phyloP scores from a whole-genome alignment of 1,140 invertebrate species.

The Drosophila quadrilineata region DNA sequence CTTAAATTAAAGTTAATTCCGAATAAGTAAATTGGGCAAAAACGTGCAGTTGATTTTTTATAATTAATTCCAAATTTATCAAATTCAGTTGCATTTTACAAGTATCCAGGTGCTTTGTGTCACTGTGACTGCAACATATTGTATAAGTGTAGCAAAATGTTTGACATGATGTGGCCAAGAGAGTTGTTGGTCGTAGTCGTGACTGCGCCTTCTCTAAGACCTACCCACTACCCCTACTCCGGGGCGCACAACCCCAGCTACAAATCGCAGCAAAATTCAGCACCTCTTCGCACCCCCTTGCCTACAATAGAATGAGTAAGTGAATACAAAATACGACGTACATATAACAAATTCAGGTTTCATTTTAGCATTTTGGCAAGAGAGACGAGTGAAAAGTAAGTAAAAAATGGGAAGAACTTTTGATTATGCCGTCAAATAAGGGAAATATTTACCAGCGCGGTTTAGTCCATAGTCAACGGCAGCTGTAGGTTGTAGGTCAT shows the following conservation, averaged over 20 bases:
- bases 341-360: constrained; percentile 54
- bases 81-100: neutral
- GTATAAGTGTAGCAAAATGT: constrained; percentile 72
- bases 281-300: neutral
- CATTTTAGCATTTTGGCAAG: constrained; percentile 64
- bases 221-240: neutral
- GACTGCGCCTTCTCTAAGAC: constrained; percentile 33
- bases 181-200: neutral
- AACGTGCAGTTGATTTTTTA: too few species aligned
- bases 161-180: constrained; percentile 58
- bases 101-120: neutral
- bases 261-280: neutral
- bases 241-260: neutral
- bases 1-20: too few species aligned
- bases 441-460: constrained; percentile 61
- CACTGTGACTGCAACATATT: constrained; percentile 65
- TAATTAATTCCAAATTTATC: neutral
- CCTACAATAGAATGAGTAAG: constrained; percentile 1
- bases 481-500: neutral
- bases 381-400: neutral
- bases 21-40: too few species aligned
- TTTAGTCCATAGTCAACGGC: constrained; percentile 38
- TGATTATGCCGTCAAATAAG: constrained; percentile 59
- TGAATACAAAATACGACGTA: constrained; percentile 24
- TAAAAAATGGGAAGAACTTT: constrained; percentile 35